Evolutionary conservation across 2,113 vertebrate species (phyloP), one percentile per base, ranked within the genome.

Genomic region (Urocynchramus pylzowi): DNA sequence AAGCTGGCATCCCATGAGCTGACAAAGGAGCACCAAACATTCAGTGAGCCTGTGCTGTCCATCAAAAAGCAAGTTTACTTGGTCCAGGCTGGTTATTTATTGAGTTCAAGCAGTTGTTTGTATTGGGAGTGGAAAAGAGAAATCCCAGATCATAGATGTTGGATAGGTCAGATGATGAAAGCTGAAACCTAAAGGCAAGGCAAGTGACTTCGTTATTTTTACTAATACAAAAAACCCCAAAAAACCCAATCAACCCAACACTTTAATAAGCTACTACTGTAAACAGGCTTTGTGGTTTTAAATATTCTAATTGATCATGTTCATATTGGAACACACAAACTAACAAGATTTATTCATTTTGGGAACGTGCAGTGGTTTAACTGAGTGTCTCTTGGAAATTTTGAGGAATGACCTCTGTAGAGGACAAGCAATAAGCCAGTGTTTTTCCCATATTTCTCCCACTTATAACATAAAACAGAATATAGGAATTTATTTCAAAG

Each of bases 251-350:
- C 56, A 20, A 21, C 6, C 5, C 19, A 53, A 12, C 4, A 4
- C 4, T 4, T 49, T 21, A 28, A 16, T 24, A 31, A 77, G 23
- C 11, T 30, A 6, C 17, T 61, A 3, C 24, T 81, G 27, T 35
- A 9, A 88, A 21, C 11, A 44, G 22, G 1, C 22, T 49, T 85
- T 60, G 30, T 67, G 18, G 3, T 22, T 65, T 73, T 37, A 59
- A 83, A 8, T 63, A 21, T 24, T 81, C 4, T 17, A 5, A 30
- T 75, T 75, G 1, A 15, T 41, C 3, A 0, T 17, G 19, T 41
- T 68, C 0, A 0, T 44, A 5, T 16, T 39, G 19, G 21, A 68
- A 16, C 22, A 14, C 6, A 8, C 15, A 37, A 33, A 33, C 65
- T 14, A 59, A 35, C 15, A 19, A n/a, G 24, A 11, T 6, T 4